Evolutionary conservation across 2,888 invertebrate species (phyloP).

Genomic region (Ceratothoa steindachneri): DNA sequence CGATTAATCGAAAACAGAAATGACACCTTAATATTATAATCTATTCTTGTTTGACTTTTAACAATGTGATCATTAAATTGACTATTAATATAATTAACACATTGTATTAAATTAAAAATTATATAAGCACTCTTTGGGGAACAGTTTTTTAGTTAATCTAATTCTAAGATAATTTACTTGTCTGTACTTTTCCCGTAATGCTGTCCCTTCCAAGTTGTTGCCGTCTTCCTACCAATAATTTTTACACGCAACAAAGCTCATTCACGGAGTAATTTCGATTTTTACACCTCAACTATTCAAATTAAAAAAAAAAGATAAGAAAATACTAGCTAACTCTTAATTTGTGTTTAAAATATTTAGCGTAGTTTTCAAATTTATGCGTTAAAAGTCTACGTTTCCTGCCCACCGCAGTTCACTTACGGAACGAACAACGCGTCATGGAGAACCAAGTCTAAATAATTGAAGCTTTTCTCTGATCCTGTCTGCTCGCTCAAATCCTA

Average conservation of each 20-base stretch:
- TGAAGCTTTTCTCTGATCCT: neutral
- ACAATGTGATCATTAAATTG: no score
- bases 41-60: no score
- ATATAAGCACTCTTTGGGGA: no score
- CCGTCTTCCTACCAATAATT: neutral
- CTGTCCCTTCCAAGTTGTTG: slow-evolving; percentile 4
- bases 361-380: no score
- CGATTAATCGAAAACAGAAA: neutral
- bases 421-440: neutral
- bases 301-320: no score
- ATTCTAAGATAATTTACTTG: neutral
- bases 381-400: slow-evolving; percentile 4
- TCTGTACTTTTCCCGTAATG: neutral
- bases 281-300: no score
- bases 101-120: neutral
- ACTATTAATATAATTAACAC: no score
- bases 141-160: neutral
- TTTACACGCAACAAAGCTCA: neutral
- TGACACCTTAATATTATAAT: neutral
- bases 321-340: no score
- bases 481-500: neutral
- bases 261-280: no score
- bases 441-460: neutral
- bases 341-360: no score
- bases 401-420: neutral